Evolutionary conservation across 1,140 invertebrate species (phyloP).

Genomic region (Drosophila baimaii): DNA sequence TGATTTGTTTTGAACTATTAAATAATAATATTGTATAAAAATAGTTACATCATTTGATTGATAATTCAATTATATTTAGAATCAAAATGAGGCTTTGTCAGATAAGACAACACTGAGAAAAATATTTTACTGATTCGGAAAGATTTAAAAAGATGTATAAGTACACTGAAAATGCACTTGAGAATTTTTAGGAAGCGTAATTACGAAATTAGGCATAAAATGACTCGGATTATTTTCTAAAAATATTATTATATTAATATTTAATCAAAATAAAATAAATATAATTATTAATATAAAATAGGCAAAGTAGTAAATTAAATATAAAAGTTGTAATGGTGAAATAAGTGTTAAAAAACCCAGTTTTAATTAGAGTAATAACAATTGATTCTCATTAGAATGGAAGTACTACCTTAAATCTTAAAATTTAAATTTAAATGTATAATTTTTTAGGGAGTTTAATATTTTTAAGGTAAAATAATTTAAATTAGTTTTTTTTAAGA

Average conservation of each 20-base stretch:
- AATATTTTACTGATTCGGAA: not conserved
- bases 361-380: not conserved
- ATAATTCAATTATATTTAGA: constrained; percentile 19
- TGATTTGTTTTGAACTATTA: not conserved
- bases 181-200: too few relatives aligned
- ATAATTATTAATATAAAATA: too few relatives aligned
- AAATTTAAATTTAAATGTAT: not conserved
- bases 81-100: not conserved
- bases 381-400: not conserved
- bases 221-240: not conserved
- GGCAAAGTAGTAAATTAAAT: too few relatives aligned
- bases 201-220: not conserved
- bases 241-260: too few relatives aligned
- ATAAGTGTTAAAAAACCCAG: too few relatives aligned
- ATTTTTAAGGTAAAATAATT: not conserved
- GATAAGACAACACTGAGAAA: constrained; percentile 4
- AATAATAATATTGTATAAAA: constrained; percentile 25
- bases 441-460: not conserved
- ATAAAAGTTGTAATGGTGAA: too few relatives aligned
- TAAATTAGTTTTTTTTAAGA: not conserved
- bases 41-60: not conserved
- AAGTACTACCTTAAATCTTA: not conserved
- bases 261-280: too few relatives aligned
- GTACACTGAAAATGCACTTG: not conserved
- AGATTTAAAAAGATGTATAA: not conserved